Base-by-base conservation (phyloP, 2,797 vertebrate genomes). In the Coccyzus lansbergi region DNA sequence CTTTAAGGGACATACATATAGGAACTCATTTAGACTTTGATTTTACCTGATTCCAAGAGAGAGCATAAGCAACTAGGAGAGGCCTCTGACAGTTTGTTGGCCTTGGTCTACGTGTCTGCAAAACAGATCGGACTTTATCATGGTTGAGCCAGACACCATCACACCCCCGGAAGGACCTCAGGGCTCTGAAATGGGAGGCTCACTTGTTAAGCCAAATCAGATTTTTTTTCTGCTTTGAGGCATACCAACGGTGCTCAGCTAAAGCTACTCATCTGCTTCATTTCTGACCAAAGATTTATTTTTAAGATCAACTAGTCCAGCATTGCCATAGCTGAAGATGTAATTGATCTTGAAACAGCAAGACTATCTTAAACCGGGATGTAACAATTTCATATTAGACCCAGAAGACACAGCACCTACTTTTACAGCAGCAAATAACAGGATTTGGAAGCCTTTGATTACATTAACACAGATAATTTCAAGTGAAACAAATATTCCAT, bases 251-350 rank as follows among this genome's bases (percentile, higher is more conserved):
- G 58, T 31, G 59, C 63, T 71, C 51, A 86, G 59, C 52, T 90
- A 83, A 94, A 93, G 58, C 82, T 92, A 46, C 67, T 95, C 77
- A 92, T 33, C 52, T 60, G 46, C 25, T 60, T 92, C 60, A 49
- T 77, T 92, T 52, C 42, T 62, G 92, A 91, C 34, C 55, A 78
- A 74, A 94, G 42, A 58, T 58, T 60, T 82, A 58, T 58, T 60
- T 82, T 88, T 55, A 55, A 85, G 59, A 92, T 79, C 69, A 88
- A 21, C 34, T 49, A 58, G 19, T 18, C 10, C 46, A 77, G 56
- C 67, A 10, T 6, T 51, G 17, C 60, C 71, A 8, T 1, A 68
- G 52, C 70, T 83, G 25, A 82, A 84, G 33, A 36, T 84, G 79
- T 79, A 91, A 81, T 33, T 78, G 58, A 49, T 78, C 62, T 78